Percentiles rank a stretch among this genome's conserved stretches.
Conservation (phyloP, 2,888 invertebrate species). For the Drosophila leonis region DNA sequence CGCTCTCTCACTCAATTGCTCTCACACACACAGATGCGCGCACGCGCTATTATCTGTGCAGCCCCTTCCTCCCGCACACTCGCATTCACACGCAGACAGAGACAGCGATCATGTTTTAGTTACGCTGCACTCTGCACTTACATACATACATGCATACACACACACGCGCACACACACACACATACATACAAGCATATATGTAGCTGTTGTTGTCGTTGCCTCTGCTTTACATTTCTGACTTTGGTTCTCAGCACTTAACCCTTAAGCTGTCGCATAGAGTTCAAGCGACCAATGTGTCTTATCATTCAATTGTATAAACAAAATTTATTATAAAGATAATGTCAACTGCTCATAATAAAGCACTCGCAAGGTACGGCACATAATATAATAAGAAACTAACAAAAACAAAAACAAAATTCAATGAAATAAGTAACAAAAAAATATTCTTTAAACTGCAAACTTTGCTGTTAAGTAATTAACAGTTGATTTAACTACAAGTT, state of each 20-base stretch:
- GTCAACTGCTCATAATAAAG: background rate
- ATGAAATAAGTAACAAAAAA: background rate
- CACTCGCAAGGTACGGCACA: background rate
- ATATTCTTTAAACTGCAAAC: background rate
- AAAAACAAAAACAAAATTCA: background rate
- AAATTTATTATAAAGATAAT: conserved; percentile 29
- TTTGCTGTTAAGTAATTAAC: background rate
- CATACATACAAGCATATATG: background rate
- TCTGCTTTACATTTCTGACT: conserved; percentile 15
- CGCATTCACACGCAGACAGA: conserved; percentile 1
- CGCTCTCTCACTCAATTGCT: conserved; percentile 21
- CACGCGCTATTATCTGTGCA: conserved; percentile 47
- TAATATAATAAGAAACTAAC: background rate
- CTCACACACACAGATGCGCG: conserved; percentile 31
- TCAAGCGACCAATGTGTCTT: conserved; percentile 8
- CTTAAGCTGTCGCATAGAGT: conserved; percentile 20
- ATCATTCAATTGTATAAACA: conserved; percentile 40
- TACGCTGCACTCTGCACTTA: conserved; percentile 52
- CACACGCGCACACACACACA: background rate
- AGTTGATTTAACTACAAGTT: background rate
- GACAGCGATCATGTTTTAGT: conserved; percentile 11
- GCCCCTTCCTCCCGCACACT: conserved; percentile 13
- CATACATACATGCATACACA: background rate
- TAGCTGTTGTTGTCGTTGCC: conserved; percentile 21
- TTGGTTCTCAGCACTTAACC: conserved; percentile 38